Evolutionary conservation across 2,113 vertebrate species (phyloP).

Genomic region (Phyllostomus hastatus): DNA sequence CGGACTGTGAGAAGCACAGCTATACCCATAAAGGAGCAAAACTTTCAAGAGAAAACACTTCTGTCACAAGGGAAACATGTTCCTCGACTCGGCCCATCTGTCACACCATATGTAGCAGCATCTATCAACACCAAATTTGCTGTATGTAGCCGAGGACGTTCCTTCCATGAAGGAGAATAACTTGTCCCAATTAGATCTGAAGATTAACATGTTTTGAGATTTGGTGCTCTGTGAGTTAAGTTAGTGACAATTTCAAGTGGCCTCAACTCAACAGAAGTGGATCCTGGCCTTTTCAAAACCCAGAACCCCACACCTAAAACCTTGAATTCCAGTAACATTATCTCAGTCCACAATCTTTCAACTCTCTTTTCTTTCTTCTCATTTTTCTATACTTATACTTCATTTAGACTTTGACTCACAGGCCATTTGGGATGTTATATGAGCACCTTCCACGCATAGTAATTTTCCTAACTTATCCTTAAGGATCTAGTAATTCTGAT

Average conservation of each 20-base stretch:
- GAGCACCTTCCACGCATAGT: not conserved
- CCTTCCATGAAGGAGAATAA: constrained; percentile 53
- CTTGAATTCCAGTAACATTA: not conserved
- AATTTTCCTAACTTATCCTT: not conserved
- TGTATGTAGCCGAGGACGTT: constrained; percentile 49
- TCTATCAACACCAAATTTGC: constrained; percentile 58
- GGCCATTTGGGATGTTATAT: not conserved
- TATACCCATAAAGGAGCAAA: constrained; percentile 54
- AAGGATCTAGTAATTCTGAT: not conserved
- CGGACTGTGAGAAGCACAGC: constrained; percentile 60
- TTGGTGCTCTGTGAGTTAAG: constrained; percentile 22
- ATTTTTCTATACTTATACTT: not conserved
- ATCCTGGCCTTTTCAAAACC: not conserved
- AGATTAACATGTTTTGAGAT: constrained; percentile 43
- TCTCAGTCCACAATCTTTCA: not conserved
- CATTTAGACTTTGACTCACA: not conserved
- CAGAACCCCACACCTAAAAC: not conserved
- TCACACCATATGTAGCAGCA: constrained; percentile 24
- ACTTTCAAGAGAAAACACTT: constrained; percentile 54
- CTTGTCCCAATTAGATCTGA: constrained; percentile 52
- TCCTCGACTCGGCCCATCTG: constrained; percentile 63
- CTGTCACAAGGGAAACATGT: constrained; percentile 43
- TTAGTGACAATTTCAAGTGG: not conserved
- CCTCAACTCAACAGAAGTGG: not conserved
- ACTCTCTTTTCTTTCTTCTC: not conserved